phyloP scores from a whole-genome alignment of 2,888 invertebrate species.

The Polydrusus tereticollis region DNA sequence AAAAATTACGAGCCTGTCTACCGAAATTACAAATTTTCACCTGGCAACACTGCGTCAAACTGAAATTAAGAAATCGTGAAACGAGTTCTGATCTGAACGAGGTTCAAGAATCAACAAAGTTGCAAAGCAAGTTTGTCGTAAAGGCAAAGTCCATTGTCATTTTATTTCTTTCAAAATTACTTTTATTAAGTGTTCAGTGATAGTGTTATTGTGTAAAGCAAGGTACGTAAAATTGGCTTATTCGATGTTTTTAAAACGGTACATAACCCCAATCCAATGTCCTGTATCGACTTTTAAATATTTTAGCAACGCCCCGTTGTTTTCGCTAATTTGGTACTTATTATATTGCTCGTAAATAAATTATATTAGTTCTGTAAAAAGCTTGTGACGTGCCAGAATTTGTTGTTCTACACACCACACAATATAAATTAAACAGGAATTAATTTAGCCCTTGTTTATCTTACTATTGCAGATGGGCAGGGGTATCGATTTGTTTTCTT shows the following conservation, averaged over 20 bases:
- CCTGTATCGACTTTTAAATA: not conserved
- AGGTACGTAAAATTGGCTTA: slow-evolving; percentile 14
- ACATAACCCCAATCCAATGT: slow-evolving; percentile 17
- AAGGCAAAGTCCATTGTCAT: not conserved
- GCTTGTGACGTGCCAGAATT: too few species aligned
- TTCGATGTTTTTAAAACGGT: not conserved
- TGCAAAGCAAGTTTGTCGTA: not conserved
- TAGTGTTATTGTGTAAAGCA: not conserved
- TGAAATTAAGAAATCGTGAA: not conserved
- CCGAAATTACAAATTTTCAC: too few species aligned
- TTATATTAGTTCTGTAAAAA: too few species aligned
- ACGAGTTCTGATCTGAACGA: not conserved
- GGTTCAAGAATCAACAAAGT: slow-evolving; percentile 22
- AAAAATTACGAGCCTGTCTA: too few species aligned
- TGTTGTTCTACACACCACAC: too few species aligned
- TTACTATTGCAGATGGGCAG: not conserved
- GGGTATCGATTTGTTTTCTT: not conserved
- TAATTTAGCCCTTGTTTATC: too few species aligned
- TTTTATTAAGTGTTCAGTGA: not conserved
- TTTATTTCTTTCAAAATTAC: not conserved
- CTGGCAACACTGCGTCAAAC: too few species aligned
- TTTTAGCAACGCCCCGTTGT: not conserved
- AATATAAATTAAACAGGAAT: too few species aligned
- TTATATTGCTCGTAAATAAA: too few species aligned
- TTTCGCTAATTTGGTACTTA: too few species aligned